Conservation (phyloP, 2,797 vertebrate species). For the Cossypha polioptera region DNA sequence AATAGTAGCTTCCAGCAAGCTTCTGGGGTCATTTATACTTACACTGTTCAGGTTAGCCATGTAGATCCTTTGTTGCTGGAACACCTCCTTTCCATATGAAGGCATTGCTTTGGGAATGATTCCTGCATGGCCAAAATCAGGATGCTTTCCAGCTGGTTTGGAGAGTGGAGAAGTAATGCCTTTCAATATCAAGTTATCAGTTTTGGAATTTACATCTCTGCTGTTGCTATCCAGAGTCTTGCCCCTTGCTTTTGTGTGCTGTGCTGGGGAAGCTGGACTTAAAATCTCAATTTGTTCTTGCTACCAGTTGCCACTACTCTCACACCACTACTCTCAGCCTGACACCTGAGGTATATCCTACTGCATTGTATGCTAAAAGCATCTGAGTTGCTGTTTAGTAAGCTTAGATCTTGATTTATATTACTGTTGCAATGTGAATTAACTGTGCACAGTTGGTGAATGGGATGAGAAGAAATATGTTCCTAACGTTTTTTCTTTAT, state of each 20-base stretch:
- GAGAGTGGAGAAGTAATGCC: neutral
- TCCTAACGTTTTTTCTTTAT: neutral
- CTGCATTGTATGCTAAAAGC: neutral
- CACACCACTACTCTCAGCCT: neutral
- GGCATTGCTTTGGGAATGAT: neutral
- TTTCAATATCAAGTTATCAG: neutral
- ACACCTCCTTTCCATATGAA: neutral
- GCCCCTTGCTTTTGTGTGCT: neutral
- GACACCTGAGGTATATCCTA: neutral
- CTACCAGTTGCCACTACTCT: neutral
- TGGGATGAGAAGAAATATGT: neutral
- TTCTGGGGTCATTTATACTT: neutral
- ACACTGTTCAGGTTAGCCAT: rapidly evolving
- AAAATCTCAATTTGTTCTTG: neutral
- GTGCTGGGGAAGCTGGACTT: neutral
- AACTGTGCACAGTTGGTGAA: neutral
- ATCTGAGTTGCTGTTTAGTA: neutral
- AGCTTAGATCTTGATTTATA: neutral
- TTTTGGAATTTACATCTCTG: neutral
- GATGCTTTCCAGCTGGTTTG: neutral
- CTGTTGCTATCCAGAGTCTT: neutral
- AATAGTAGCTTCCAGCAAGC: neutral
- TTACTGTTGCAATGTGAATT: neutral
- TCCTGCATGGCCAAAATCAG: neutral
- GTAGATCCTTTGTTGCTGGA: neutral